phyloP scores from a whole-genome alignment of 2,888 invertebrate species.

The Drosophila prostipennis region DNA sequence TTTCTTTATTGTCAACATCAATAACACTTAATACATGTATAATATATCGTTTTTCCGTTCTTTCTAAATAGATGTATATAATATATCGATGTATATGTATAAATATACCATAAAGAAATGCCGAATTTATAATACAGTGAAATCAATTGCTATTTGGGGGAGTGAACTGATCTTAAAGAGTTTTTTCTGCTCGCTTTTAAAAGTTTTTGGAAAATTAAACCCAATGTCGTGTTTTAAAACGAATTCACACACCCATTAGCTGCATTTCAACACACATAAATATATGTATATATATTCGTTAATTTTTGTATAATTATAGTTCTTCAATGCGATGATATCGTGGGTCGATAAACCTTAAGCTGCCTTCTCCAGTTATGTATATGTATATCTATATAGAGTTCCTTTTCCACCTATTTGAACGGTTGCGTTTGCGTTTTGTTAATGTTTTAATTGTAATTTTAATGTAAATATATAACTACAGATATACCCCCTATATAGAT shows the following conservation, averaged over 20 bases:
- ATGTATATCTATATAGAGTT: conserved; percentile 42
- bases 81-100: conserved; percentile 45
- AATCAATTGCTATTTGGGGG: conserved; percentile 12
- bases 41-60: conserved; percentile 39
- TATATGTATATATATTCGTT: conserved; percentile 29
- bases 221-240: not conserved
- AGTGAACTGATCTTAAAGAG: conserved; percentile 1
- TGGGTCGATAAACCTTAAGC: conserved; percentile 17
- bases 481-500: conserved; percentile 25
- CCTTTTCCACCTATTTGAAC: conserved; percentile 52
- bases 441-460: conserved; percentile 19
- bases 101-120: conserved; percentile 60
- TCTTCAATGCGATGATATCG: conserved; percentile 38
- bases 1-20: conserved; percentile 69
- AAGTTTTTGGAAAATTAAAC: not conserved
- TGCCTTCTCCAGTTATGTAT: conserved; percentile 36
- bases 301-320: conserved; percentile 27
- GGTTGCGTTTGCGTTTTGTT: conserved; percentile 64
- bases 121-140: conserved; percentile 41
- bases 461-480: conserved; percentile 20
- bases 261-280: conserved; percentile 52
- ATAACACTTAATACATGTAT: conserved; percentile 66
- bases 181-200: not conserved
- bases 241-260: conserved; percentile 4
- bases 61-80: conserved; percentile 41